phyloP scores from a whole-genome alignment of 2,113 vertebrate species.

The Carlito syrichta region DNA sequence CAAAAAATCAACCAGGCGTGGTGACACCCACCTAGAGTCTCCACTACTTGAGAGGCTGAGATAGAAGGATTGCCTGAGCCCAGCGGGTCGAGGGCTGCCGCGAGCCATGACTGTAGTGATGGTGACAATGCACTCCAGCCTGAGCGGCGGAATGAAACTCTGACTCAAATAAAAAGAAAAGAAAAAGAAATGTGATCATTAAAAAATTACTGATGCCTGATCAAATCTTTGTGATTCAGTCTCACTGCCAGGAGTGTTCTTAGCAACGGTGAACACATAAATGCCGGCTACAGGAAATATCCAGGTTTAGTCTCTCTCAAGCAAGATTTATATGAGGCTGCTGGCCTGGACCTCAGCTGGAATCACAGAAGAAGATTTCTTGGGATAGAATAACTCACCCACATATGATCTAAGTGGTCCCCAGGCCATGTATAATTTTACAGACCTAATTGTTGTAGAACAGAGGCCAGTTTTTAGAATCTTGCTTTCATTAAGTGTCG shows the following conservation, averaged over 20 bases:
- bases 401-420: neutral
- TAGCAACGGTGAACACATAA: neutral
- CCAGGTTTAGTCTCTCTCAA: neutral
- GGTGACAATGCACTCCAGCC: too few species aligned
- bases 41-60: too few species aligned
- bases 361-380: neutral
- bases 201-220: neutral
- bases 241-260: neutral
- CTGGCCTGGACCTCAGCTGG: neutral
- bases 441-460: conserved; percentile 39
- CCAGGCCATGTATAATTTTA: conserved; percentile 18
- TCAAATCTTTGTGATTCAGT: neutral
- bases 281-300: neutral
- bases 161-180: too few species aligned
- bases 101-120: too few species aligned
- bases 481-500: conserved; percentile 65
- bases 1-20: too few species aligned
- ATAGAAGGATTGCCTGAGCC: too few species aligned
- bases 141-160: too few species aligned
- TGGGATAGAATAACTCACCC: neutral
- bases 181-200: neutral
- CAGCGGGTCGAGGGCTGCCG: too few species aligned
- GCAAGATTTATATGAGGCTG: neutral
- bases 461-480: conserved; percentile 56
- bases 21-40: too few species aligned